phyloP scores from a whole-genome alignment of 2,888 invertebrate genomes.

The Stenichneumon culpator region DNA sequence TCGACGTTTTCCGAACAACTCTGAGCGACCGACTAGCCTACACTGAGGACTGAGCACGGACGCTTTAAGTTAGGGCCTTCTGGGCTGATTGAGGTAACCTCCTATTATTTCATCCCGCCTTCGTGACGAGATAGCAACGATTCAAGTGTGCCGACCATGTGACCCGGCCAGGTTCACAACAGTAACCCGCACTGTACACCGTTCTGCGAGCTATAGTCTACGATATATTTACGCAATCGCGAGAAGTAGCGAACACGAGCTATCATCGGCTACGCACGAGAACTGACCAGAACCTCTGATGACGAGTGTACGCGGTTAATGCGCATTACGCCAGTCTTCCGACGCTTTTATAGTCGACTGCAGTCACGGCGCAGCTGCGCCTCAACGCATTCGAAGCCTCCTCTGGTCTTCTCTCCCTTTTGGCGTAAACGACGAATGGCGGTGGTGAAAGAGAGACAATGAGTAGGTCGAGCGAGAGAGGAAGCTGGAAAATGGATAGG shows the following conservation, averaged over 20 bases:
- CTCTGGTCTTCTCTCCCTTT: constrained; percentile 19
- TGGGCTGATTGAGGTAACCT: constrained; percentile 75
- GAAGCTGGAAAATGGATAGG: background rate
- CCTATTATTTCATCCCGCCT: constrained; percentile 80
- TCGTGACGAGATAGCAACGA: constrained; percentile 66
- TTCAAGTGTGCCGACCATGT: constrained; percentile 65
- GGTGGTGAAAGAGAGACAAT: constrained; percentile 14
- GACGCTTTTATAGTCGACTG: constrained; percentile 64
- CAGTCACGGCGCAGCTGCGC: constrained; percentile 65
- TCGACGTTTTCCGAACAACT: constrained; percentile 65
- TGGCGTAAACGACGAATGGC: background rate
- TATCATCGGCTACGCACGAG: background rate
- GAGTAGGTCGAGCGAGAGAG: background rate
- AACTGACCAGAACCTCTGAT: constrained; percentile 1
- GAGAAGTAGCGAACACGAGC: constrained; percentile 52
- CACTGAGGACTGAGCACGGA: constrained; percentile 85
- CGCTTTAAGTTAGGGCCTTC: constrained; percentile 78
- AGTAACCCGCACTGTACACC: constrained; percentile 28
- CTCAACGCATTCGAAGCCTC: background rate
- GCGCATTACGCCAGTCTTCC: constrained; percentile 57
- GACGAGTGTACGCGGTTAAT: constrained; percentile 59
- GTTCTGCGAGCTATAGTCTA: constrained; percentile 8
- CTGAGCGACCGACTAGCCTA: constrained; percentile 84
- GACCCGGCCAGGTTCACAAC: constrained; percentile 62
- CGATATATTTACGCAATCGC: constrained; percentile 28